Evolutionary conservation across 2,113 vertebrate species (phyloP).

Genomic region (Riparia riparia): DNA sequence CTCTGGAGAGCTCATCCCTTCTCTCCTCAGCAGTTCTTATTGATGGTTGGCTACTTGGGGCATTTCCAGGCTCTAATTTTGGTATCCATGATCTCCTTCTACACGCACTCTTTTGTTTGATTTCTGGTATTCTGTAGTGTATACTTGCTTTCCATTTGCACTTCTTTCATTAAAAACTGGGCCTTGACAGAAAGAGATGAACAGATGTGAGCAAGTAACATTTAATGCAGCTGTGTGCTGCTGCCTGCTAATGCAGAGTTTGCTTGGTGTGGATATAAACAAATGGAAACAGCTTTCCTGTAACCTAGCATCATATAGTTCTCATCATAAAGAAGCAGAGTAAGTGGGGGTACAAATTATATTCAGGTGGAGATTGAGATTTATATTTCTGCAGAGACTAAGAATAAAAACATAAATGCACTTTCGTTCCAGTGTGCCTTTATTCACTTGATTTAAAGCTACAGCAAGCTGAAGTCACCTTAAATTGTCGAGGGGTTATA

Average conservation of each 20-base stretch:
- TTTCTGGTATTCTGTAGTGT: neutral
- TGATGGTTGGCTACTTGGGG: neutral
- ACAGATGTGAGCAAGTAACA: neutral
- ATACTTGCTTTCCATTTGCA: neutral
- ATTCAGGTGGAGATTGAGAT: neutral
- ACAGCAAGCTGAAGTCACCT: conserved; percentile 4
- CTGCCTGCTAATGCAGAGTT: neutral
- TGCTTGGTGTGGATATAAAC: neutral
- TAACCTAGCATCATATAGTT: neutral
- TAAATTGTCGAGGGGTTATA: conserved; percentile 9
- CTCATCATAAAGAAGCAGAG: neutral
- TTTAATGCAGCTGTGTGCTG: neutral
- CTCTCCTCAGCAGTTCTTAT: neutral
- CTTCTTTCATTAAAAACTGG: neutral
- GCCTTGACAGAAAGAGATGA: neutral
- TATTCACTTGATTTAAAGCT: conserved; percentile 49
- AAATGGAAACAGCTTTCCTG: neutral
- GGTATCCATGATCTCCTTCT: neutral
- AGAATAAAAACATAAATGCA: conserved; percentile 50
- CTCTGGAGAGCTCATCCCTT: neutral
- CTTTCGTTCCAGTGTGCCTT: conserved; percentile 25
- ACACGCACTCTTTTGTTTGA: neutral
- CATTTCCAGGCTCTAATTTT: neutral
- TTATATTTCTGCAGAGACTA: conserved; percentile 53
- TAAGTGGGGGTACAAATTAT: neutral